Evolutionary conservation across 2,113 vertebrate species (phyloP).

Genomic region (Lamprotornis superbus): DNA sequence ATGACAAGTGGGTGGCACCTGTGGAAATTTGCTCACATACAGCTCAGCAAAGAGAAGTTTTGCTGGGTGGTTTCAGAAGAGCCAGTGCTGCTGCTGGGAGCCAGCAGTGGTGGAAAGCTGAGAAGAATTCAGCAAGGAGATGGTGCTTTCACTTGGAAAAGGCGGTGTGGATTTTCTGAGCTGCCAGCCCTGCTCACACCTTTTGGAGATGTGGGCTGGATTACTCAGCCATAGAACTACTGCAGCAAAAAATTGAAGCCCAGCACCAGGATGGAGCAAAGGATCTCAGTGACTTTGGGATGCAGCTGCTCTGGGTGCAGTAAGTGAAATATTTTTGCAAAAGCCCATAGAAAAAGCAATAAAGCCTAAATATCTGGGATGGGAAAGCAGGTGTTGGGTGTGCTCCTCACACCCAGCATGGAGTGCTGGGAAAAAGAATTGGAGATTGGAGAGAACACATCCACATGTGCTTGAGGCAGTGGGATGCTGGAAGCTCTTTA

Average conservation of each 20-base stretch:
- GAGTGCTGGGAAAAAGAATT: fast-evolving
- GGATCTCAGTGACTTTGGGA: neutral
- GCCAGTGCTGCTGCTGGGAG: neutral
- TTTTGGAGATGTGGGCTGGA: neutral
- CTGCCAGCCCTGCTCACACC: neutral
- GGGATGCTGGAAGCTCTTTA: neutral
- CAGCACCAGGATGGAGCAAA: neutral
- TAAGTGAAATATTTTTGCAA: neutral
- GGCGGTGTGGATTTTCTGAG: neutral
- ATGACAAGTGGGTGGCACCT: neutral
- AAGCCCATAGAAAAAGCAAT: neutral
- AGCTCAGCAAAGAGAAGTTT: neutral
- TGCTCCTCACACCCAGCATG: fast-evolving
- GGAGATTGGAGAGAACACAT: neutral
- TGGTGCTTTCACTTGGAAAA: neutral
- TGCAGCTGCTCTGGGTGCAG: neutral
- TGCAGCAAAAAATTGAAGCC: neutral
- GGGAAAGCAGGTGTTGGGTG: neutral
- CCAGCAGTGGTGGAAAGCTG: neutral
- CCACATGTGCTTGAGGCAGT: neutral
- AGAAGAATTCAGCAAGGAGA: neutral
- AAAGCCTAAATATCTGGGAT: neutral
- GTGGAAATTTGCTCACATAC: fast-evolving
- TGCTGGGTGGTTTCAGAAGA: neutral
- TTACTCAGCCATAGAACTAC: neutral